Base-by-base conservation (phyloP, 2,113 vertebrate genomes). In the Marmota flaviventris region DNA sequence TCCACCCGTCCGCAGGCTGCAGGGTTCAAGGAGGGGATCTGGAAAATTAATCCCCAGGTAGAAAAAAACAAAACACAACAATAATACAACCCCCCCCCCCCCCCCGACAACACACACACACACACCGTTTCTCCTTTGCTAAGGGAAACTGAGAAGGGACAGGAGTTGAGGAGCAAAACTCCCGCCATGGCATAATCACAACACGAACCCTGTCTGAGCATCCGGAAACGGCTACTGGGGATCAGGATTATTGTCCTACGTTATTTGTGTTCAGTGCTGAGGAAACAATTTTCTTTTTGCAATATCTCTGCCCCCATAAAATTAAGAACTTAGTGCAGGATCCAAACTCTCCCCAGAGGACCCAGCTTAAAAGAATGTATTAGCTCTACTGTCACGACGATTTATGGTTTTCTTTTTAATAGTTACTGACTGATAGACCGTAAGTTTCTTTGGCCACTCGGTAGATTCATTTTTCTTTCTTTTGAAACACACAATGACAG, bases 341-440 rank as follows among this genome's bases (percentile, higher is more conserved):
- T 89, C 90, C 87, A 95, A 81, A 91, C 73, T 85, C 12, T 37
- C 84, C 95, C 53, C 92, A 76, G 76, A 93, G 89, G 95, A 94
- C 48, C 51, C 48, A 91, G 85, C 65, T 94, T 85, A 79, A 93
- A 95, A 86, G 92, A 65, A 91, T 94, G 79, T 95, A 96, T 95
- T 70, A 61, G 82, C 51, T 72, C 22, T 48, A 3, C 88, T 89
- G 96, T 81, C 96, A 79, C 2, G 7, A 42, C 72, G 81, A 96
- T 92, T 94, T 90, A 95, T 48, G 84, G 90, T 69, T 87, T 63
- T 87, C 72, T 95, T 97, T 92, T 97, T 94, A 96, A 96, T 77
- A 97, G 91, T 72, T 85, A 87, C 6, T 63, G 85, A 85, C 24
- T 22, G 91, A n/a, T 90, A 95, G 25, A 81, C 70, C 61, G 0